phyloP scores from a whole-genome alignment of 2,113 vertebrate genomes.

The Lates calcarifer region DNA sequence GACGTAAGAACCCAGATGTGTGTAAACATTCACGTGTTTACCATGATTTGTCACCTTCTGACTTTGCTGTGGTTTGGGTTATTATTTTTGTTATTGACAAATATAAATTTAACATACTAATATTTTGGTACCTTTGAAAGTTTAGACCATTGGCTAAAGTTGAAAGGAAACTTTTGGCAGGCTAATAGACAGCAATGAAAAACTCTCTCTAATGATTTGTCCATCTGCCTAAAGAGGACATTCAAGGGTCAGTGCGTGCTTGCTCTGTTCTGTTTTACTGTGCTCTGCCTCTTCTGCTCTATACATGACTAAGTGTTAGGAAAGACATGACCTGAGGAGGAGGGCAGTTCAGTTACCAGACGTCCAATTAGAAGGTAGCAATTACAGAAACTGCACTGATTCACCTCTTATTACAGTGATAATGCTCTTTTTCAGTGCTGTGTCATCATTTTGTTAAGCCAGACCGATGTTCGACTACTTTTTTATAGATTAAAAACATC shows the following conservation, averaged over 20 bases:
- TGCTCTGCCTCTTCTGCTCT: constrained; percentile 7
- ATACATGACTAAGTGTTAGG: background rate
- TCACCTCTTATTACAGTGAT: background rate
- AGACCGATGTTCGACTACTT: background rate
- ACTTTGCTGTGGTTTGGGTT: constrained; percentile 10
- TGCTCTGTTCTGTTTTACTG: constrained; percentile 34
- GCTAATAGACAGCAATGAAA: constrained; percentile 60
- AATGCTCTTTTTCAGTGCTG: too few relatives aligned
- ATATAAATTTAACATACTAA: constrained; percentile 50
- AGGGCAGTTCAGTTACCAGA: background rate
- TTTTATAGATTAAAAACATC: constrained; percentile 3
- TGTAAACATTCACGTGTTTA: background rate
- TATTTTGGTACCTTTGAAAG: constrained; percentile 56
- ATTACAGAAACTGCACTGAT: background rate
- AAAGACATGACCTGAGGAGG: background rate
- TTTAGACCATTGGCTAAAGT: constrained; percentile 58
- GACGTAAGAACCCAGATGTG: background rate
- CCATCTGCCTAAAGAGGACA: constrained; percentile 75
- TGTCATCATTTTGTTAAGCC: too few relatives aligned
- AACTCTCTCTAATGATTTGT: constrained; percentile 70
- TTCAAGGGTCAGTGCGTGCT: constrained; percentile 61
- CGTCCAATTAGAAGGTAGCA: background rate
- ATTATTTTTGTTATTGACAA: constrained; percentile 60
- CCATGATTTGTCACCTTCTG: constrained; percentile 41
- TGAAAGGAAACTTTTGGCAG: constrained; percentile 72